Conservation (phyloP, 2,113 vertebrate genomes). For the Brachyistius frenatus region DNA sequence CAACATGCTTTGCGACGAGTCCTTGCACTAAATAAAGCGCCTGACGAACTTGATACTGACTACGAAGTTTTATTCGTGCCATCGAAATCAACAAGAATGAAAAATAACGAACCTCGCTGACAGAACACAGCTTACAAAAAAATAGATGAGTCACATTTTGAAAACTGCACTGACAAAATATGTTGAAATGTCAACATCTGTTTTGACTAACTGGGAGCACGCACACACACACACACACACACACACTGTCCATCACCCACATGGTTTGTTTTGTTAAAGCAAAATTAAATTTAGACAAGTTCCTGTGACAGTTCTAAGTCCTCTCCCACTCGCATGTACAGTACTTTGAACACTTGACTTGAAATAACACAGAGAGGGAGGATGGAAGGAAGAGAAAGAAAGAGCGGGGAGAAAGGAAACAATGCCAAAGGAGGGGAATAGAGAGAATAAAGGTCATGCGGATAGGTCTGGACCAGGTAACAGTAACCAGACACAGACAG, state of each 20-base stretch:
- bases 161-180: conserved; percentile 34
- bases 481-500: conserved; percentile 67
- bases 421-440: background rate
- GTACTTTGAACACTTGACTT: conserved; percentile 35
- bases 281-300: conserved; percentile 23
- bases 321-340: conserved; percentile 32
- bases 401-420: background rate
- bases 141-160: conserved; percentile 26
- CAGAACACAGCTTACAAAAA: background rate
- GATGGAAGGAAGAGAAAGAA: background rate
- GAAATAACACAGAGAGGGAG: conserved; percentile 46
- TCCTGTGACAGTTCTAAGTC: conserved; percentile 20
- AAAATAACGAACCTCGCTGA: conserved; percentile 2
- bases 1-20: background rate
- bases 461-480: conserved; percentile 57
- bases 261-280: conserved; percentile 14
- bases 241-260: conserved; percentile 12
- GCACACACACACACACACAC: conserved; percentile 1
- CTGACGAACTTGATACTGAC: background rate
- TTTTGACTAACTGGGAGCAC: background rate
- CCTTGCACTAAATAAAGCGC: background rate
- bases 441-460: conserved; percentile 30
- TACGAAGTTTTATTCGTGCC: background rate
- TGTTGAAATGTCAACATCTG: conserved; percentile 38
- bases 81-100: background rate